Percentiles rank a stretch among this genome's conserved stretches.
These are phyloP conservation scores for Beris chalybata DNA, from an alignment of 2,888 invertebrate genomes.

Conservation along the genomic window DNA sequence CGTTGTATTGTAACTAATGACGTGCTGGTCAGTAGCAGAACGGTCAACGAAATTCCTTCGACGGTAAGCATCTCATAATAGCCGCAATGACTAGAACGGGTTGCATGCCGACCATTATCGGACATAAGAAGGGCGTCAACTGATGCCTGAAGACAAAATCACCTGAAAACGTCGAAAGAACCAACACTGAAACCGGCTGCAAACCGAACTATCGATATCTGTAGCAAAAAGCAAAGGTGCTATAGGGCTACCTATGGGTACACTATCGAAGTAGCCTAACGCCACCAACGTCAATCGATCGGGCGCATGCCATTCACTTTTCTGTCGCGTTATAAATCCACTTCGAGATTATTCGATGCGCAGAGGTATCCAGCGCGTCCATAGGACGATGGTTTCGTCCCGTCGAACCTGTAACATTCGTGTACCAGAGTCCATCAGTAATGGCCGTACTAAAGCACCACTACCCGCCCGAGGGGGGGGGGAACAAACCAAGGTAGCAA, in stretches of 20 bases:
- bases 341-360: neutral
- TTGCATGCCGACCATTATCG: conserved; percentile 3
- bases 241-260: conserved; percentile 6
- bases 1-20: conserved; percentile 39
- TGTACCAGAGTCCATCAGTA: neutral
- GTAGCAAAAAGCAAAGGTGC: conserved; percentile 19
- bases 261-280: conserved; percentile 4
- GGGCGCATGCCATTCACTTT: conserved; percentile 18
- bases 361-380: too few species aligned
- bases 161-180: too few species aligned
- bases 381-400: too few species aligned
- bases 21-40: conserved; percentile 36
- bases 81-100: neutral
- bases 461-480: neutral
- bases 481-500: conserved; percentile 15
- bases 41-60: conserved; percentile 36
- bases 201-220: neutral
- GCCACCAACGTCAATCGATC: conserved; percentile 13
- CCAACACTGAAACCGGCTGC: too few species aligned
- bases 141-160: neutral
- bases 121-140: conserved; percentile 4
- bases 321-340: conserved; percentile 16
- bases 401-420: neutral
- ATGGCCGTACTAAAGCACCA: neutral
- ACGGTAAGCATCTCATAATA: neutral